Percentiles rank a stretch among this genome's conserved stretches.
These are phyloP conservation scores for Stigmatopora nigra DNA, from an alignment of 2,113 vertebrate species.

Conservation along the genomic window DNA sequence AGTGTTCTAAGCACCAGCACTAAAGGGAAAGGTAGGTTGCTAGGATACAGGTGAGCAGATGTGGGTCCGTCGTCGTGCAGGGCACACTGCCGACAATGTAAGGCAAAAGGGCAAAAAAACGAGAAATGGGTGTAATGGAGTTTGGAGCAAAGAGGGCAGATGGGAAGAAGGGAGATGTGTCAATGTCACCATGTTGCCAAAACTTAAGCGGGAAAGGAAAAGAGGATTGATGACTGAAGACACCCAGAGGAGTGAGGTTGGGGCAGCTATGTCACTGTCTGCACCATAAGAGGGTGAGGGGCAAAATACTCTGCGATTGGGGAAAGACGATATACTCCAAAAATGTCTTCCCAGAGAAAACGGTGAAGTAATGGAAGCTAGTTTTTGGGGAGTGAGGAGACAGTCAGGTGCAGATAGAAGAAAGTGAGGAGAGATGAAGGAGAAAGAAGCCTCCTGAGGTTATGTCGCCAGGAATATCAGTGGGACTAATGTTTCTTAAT, in stretches of 20 bases:
- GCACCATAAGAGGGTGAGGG: conserved; percentile 22
- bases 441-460: conserved; percentile 50
- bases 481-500: conserved; percentile 65
- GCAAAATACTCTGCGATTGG: conserved; percentile 5
- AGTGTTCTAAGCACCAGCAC: conserved; percentile 45
- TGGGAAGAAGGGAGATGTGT: conserved; percentile 37
- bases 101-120: conserved; percentile 10
- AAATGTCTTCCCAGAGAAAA: conserved; percentile 7
- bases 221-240: conserved; percentile 32
- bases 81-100: conserved; percentile 52
- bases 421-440: conserved; percentile 48
- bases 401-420: conserved; percentile 46
- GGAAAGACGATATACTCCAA: neutral
- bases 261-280: conserved; percentile 50
- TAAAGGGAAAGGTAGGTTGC: conserved; percentile 70
- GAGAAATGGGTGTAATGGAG: conserved; percentile 33
- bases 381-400: conserved; percentile 40
- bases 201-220: conserved; percentile 27
- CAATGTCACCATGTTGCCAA: conserved; percentile 39
- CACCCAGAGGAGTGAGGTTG: conserved; percentile 23
- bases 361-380: conserved; percentile 12
- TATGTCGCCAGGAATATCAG: conserved; percentile 60
- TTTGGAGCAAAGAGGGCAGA: conserved; percentile 46
- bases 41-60: conserved; percentile 75
- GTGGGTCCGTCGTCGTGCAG: conserved; percentile 63